Evolutionary conservation across 2,113 vertebrate species (phyloP).

Genomic region (Mellivora capensis): DNA sequence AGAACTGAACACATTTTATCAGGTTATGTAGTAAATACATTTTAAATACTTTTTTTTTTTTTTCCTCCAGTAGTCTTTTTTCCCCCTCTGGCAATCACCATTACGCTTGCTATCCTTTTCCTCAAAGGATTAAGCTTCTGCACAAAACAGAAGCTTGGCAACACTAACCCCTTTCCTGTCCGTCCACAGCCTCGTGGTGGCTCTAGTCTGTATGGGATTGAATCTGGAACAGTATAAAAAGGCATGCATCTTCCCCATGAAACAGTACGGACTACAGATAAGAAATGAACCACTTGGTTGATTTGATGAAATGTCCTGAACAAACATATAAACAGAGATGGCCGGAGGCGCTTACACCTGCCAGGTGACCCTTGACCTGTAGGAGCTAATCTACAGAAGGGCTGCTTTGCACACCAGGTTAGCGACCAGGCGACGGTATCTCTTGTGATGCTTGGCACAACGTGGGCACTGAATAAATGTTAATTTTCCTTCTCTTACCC

Average conservation of each 20-base stretch:
- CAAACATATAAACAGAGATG: neutral
- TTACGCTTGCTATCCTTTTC: neutral
- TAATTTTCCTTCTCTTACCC: neutral
- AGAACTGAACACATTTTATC: neutral
- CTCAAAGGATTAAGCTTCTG: neutral
- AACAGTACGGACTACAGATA: neutral
- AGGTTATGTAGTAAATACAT: neutral
- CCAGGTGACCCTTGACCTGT: neutral
- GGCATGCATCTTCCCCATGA: neutral
- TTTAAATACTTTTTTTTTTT: neutral
- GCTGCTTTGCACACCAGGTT: neutral
- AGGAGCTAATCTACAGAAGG: neutral
- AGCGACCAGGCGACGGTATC: neutral
- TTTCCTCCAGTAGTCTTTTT: neutral
- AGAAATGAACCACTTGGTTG: neutral
- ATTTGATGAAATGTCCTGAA: neutral
- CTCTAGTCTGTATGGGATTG: neutral
- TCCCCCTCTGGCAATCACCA: neutral
- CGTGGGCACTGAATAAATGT: neutral
- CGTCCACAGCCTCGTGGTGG: neutral
- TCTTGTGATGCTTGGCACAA: neutral
- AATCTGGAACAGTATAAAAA: neutral
- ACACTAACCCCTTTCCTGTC: neutral
- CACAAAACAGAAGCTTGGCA: neutral
- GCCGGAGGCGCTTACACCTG: neutral